These are phyloP conservation scores for Aplysina aerophoba DNA, from an alignment of 37 sponge, comb jelly and placozoan species.

Conservation along the genomic window DNA sequence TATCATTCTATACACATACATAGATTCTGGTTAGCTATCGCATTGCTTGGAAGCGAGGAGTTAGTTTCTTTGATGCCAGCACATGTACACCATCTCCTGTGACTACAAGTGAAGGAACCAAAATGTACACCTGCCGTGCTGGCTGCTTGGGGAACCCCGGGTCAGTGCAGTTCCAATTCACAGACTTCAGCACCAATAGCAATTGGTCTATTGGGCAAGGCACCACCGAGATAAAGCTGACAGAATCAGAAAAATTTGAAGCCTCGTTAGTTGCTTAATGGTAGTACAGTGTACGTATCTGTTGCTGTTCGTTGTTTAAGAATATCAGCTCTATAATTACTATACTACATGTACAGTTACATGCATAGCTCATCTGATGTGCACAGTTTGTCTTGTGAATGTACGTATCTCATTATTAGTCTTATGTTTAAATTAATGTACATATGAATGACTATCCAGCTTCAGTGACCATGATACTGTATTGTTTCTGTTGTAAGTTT, in stretches of 20 bases:
- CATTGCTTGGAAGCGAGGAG: slow-evolving; percentile 36
- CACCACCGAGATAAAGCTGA: not conserved
- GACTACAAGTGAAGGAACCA: not conserved
- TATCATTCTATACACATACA: no score
- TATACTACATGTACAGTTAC: no score
- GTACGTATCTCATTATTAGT: no score
- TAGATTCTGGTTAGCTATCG: slow-evolving; percentile 41
- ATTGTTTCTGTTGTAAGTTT: no score
- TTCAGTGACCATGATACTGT: no score
- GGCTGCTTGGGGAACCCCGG: not conserved
- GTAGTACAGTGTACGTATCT: no score
- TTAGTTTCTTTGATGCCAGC: not conserved
- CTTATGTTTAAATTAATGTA: no score
- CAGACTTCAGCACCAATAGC: slow-evolving; percentile 34
- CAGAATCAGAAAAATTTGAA: not conserved
- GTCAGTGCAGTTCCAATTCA: slow-evolving; percentile 20
- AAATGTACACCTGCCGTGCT: not conserved
- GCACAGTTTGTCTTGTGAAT: no score
- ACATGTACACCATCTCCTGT: not conserved
- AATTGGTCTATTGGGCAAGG: slow-evolving; percentile 43
- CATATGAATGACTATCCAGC: no score
- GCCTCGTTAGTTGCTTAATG: slow-evolving; percentile 39
- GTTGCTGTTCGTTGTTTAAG: no score
- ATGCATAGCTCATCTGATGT: no score
- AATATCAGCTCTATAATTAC: no score